phyloP scores from a whole-genome alignment of 2,797 vertebrate genomes.

The Paramormyrops hopkinsi region DNA sequence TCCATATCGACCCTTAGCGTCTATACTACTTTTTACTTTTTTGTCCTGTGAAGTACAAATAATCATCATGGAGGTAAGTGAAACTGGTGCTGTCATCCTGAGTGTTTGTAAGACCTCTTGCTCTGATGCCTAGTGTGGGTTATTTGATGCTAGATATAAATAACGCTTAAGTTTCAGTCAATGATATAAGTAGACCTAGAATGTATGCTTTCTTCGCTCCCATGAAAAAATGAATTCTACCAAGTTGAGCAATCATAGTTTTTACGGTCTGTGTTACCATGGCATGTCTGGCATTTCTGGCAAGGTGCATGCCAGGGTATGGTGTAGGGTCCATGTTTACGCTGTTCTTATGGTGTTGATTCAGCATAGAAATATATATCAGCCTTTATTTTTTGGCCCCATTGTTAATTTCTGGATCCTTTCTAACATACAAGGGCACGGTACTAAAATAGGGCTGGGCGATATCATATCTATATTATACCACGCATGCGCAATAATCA shows the following conservation, averaged over 20 bases:
- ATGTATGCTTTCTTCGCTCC: not conserved
- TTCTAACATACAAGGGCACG: not conserved
- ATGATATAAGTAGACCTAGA: not conserved
- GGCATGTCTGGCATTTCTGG: not conserved
- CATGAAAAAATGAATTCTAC: not conserved
- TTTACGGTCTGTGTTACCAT: not conserved
- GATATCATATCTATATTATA: not conserved
- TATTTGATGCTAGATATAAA: not conserved
- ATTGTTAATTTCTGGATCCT: not conserved
- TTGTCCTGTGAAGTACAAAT: not conserved
- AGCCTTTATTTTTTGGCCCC: not conserved
- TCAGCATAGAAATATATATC: not conserved
- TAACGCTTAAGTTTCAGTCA: not conserved
- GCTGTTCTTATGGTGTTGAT: not conserved
- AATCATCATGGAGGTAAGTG: not conserved
- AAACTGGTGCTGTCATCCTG: not conserved
- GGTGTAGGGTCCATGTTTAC: not conserved
- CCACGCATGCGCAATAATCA: not conserved
- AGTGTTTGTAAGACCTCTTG: not conserved
- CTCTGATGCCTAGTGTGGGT: not conserved
- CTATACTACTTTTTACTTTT: not conserved
- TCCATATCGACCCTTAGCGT: not conserved
- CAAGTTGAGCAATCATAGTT: not conserved
- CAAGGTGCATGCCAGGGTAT: not conserved
- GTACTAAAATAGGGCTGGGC: not conserved